Conservation (phyloP, 1,140 invertebrate species). For the Bathynomus jamesi region DNA sequence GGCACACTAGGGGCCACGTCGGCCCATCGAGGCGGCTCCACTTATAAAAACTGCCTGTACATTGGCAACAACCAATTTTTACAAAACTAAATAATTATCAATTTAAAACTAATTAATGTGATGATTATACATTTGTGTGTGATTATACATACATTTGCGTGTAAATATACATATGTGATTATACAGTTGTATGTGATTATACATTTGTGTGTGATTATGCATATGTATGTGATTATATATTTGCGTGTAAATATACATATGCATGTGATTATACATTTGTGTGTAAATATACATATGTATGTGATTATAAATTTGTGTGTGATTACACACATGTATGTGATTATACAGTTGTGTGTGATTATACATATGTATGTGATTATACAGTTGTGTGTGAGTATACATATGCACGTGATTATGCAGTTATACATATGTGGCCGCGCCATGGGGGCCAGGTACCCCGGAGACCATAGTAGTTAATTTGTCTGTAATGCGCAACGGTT, state of each 20-base stretch:
- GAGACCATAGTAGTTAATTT: no score
- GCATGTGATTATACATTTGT: neutral
- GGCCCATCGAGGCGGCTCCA: no score
- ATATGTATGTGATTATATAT: neutral
- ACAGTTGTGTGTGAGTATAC: neutral
- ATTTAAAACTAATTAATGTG: no score
- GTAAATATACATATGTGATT: neutral
- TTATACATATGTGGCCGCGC: neutral
- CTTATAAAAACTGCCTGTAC: no score
- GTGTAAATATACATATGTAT: neutral
- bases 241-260: neutral
- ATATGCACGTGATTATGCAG: neutral
- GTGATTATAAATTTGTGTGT: neutral
- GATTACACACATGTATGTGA: neutral
- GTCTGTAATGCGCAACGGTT: no score
- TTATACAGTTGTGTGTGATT: neutral
- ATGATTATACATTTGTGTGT: no score
- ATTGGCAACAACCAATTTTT: no score
- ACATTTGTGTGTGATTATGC: neutral
- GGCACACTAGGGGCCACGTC: no score
- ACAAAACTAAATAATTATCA: no score
- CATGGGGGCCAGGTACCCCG: no score
- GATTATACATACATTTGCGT: neutral
- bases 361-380: conserved; percentile 2
- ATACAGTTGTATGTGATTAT: neutral